Conservation (phyloP, 53 echinoderm and acorn worm species). For the Arbacia lixula region DNA sequence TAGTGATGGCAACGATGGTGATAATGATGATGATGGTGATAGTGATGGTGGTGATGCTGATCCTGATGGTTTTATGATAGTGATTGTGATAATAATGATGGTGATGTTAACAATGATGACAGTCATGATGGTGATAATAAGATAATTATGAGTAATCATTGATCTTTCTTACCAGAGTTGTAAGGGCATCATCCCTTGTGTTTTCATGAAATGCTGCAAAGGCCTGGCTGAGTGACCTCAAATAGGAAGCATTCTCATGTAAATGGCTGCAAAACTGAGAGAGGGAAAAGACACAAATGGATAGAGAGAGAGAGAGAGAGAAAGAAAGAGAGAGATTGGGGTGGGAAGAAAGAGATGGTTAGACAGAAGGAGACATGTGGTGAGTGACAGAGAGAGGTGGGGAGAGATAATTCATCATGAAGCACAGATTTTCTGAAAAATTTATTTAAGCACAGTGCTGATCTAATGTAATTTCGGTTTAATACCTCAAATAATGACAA, state of each 20-base stretch:
- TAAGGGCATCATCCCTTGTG: slow-evolving; percentile 91
- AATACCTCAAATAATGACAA: too few relatives aligned
- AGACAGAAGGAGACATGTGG: too few relatives aligned
- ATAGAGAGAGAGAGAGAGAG: too few relatives aligned
- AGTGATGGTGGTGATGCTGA: background rate
- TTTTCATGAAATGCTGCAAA: slow-evolving; percentile 83
- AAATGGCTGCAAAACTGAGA: slow-evolving; percentile 90
- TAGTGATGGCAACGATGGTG: background rate
- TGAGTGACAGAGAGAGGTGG: too few relatives aligned
- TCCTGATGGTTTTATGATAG: too few relatives aligned
- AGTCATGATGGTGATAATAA: background rate
- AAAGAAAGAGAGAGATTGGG: too few relatives aligned
- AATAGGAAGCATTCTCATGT: slow-evolving; percentile 93
- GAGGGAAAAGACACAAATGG: background rate
- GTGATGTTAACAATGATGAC: too few relatives aligned
- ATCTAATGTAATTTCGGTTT: too few relatives aligned
- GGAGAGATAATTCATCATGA: background rate
- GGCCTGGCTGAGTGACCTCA: slow-evolving; percentile 82
- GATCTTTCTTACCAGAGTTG: slow-evolving; percentile 82
- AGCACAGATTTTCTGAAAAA: background rate
- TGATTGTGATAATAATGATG: too few relatives aligned
- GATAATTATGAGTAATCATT: background rate
- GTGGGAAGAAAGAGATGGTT: too few relatives aligned
- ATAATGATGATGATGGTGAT: background rate
- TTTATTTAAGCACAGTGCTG: too few relatives aligned